phyloP scores from a whole-genome alignment of 2,797 vertebrate species.

The Pelobates cultripes region DNA sequence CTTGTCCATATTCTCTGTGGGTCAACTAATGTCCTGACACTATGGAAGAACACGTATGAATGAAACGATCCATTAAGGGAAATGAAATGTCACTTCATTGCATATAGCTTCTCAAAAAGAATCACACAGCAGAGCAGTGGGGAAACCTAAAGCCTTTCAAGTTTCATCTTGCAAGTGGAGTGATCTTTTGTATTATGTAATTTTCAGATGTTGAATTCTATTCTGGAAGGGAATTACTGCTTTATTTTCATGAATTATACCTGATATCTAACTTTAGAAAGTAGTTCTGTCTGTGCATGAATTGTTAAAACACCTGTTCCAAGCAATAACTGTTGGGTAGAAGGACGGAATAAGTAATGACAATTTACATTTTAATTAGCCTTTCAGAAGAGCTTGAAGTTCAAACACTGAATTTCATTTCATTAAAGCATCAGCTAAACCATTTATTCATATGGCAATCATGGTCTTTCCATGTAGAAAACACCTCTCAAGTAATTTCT shows the following conservation, averaged over 20 bases:
- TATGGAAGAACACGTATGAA: not conserved
- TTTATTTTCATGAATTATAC: constrained; percentile 45
- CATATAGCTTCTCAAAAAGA: not conserved
- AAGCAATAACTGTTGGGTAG: constrained; percentile 54
- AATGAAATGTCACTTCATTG: not conserved
- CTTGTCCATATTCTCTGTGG: not conserved
- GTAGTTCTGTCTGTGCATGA: constrained; percentile 49
- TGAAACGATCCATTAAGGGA: not conserved
- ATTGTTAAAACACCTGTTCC: constrained; percentile 57
- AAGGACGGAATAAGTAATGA: constrained; percentile 55
- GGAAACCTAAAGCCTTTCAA: not conserved
- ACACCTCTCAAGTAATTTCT: constrained; percentile 1
- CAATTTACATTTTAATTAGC: constrained; percentile 57
- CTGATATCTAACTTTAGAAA: constrained; percentile 34
- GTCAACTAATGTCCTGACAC: not conserved
- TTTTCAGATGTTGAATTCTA: constrained; percentile 36
- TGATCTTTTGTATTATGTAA: constrained; percentile 38
- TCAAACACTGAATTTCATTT: constrained; percentile 51
- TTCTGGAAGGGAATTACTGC: constrained; percentile 15
- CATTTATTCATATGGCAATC: constrained; percentile 42
- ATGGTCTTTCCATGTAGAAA: constrained; percentile 32
- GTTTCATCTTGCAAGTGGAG: constrained; percentile 7
- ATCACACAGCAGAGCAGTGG: not conserved
- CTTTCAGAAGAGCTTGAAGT: constrained; percentile 52
- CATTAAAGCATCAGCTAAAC: constrained; percentile 39